Conservation (phyloP, 2,888 invertebrate genomes). For the Lordiphosa andalusiaca region DNA sequence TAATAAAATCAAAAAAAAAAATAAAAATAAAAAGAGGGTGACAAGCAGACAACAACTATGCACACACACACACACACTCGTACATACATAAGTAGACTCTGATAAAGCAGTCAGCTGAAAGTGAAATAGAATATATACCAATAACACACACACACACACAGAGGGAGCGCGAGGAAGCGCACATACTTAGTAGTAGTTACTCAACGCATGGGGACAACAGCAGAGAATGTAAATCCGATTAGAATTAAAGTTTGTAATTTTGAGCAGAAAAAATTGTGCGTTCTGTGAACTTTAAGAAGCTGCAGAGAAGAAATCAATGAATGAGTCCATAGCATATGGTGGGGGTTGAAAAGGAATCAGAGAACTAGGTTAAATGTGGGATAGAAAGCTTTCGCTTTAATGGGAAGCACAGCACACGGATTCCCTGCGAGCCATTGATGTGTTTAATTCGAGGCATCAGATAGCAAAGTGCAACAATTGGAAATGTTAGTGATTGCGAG, state of each 20-base stretch:
- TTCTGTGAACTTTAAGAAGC: conserved; percentile 38
- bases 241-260: conserved; percentile 55
- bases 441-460: neutral
- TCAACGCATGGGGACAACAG: conserved; percentile 14
- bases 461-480: too few species aligned
- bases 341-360: too few species aligned
- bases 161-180: neutral
- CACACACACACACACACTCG: conserved; percentile 16
- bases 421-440: too few species aligned
- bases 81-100: conserved; percentile 26
- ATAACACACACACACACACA: conserved; percentile 1
- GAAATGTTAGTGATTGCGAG: too few species aligned
- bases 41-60: conserved; percentile 62
- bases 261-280: conserved; percentile 1
- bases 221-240: conserved; percentile 65
- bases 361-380: too few species aligned
- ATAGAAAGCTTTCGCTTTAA: too few species aligned
- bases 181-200: conserved; percentile 11
- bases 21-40: conserved; percentile 55
- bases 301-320: neutral
- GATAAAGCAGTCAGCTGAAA: conserved; percentile 62
- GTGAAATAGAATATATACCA: conserved; percentile 35
- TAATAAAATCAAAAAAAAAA: conserved; percentile 67
- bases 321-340: too few species aligned
- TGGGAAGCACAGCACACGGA: too few species aligned